Percentiles rank a stretch among this genome's conserved stretches.
These are phyloP conservation scores for Pterocles burchelli DNA, from an alignment of 2,113 vertebrate genomes.

Conservation along the genomic window DNA sequence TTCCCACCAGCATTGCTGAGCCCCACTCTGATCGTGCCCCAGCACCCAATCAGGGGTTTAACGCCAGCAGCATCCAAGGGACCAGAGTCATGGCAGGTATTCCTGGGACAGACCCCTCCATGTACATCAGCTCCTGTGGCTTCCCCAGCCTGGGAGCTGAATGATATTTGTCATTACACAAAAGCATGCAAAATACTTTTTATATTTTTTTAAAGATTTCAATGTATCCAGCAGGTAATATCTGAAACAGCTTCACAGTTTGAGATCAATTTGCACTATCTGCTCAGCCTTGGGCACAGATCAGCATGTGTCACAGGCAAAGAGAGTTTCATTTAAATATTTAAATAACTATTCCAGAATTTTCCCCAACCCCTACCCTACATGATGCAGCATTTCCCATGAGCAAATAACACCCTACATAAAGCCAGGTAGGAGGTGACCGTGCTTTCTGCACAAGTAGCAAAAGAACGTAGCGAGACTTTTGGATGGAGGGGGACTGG, in stretches of 20 bases:
- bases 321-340: not conserved
- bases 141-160: not conserved
- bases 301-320: not conserved
- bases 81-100: not conserved
- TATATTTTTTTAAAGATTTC: not conserved
- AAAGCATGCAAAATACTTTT: not conserved
- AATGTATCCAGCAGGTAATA: not conserved
- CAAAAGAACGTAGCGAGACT: not conserved
- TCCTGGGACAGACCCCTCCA: accelerated
- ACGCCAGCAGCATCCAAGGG: not conserved
- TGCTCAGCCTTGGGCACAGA: not conserved
- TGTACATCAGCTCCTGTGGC: not conserved
- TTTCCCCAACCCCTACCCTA: not conserved
- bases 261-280: not conserved
- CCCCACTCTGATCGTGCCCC: not conserved
- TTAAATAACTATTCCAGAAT: not conserved
- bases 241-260: not conserved
- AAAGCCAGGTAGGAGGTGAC: not conserved
- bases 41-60: not conserved
- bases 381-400: not conserved
- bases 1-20: not conserved
- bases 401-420: not conserved
- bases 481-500: not conserved
- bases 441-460: not conserved
- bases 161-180: not conserved